A percentile compares a stretch with the other conserved stretches of the same genome.
phyloP scores from a whole-genome alignment of 2,113 vertebrate species.

The Channa argus region DNA sequence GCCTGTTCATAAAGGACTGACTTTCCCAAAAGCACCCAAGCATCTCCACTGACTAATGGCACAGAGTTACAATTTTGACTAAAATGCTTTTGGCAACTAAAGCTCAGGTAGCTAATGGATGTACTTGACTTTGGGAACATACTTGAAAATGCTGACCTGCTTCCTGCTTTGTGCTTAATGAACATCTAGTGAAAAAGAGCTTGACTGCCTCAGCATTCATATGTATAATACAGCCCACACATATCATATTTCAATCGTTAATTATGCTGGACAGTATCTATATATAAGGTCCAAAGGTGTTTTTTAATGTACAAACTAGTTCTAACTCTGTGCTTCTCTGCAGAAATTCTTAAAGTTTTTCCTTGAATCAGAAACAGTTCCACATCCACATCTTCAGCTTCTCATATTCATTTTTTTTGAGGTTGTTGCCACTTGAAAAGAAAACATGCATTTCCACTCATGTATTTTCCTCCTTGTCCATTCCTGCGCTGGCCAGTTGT shows the following conservation, averaged over 20 bases:
- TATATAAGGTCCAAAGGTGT: too few species aligned
- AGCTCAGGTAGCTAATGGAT: slow-evolving; percentile 20
- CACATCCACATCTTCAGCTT: slow-evolving; percentile 1
- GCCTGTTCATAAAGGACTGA: slow-evolving; percentile 1
- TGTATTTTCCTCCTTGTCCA: slow-evolving; percentile 14
- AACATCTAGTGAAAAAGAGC: slow-evolving; percentile 32
- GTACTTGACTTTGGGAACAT: slow-evolving; percentile 26
- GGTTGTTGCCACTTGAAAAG: slow-evolving; percentile 8
- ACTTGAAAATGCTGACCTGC: slow-evolving; percentile 26
- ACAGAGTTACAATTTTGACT: not conserved
- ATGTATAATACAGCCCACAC: not conserved
- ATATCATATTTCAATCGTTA: not conserved
- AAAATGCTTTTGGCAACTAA: slow-evolving; percentile 28
- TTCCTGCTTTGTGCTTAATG: slow-evolving; percentile 49
- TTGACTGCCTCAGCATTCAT: not conserved
- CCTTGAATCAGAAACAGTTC: not conserved
- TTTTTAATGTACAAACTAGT: not conserved
- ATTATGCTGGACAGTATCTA: not conserved
- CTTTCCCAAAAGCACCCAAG: slow-evolving; percentile 22
- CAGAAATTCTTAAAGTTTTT: too few species aligned
- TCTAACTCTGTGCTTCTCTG: not conserved
- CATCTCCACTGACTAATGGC: slow-evolving; percentile 17
- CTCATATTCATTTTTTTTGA: slow-evolving; percentile 12
- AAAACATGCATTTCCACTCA: slow-evolving; percentile 5
- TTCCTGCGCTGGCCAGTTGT: slow-evolving; percentile 6